Conservation (phyloP, 2,797 vertebrate species). For the Oophaga sylvatica region DNA sequence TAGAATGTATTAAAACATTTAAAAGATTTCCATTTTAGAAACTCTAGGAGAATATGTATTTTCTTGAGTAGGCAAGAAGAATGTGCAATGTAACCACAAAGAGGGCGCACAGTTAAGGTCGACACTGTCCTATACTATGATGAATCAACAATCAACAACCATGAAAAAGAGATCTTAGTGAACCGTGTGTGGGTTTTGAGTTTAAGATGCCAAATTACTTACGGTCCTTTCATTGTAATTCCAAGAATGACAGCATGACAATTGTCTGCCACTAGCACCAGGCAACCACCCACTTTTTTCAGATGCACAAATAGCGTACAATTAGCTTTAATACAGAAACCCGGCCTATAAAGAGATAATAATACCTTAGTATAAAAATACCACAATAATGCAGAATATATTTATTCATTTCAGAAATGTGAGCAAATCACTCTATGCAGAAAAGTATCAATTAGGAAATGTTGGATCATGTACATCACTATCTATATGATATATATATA, state of each 20-base stretch:
- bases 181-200: neutral
- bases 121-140: neutral
- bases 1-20: too few relatives aligned
- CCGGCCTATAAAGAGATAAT: neutral
- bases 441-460: neutral
- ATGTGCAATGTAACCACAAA: too few relatives aligned
- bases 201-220: neutral
- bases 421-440: neutral
- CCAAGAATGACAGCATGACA: neutral
- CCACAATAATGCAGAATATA: neutral
- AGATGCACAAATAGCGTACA: fast-evolving
- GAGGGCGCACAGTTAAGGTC: too few relatives aligned
- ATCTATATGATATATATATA: neutral
- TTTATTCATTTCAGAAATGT: neutral
- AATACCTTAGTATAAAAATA: neutral
- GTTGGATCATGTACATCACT: neutral
- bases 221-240: neutral
- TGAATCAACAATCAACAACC: neutral
- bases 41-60: too few relatives aligned
- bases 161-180: neutral
- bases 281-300: neutral
- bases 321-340: neutral
- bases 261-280: neutral
- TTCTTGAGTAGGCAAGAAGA: too few relatives aligned
- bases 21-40: too few relatives aligned